Percentiles rank a stretch among this genome's conserved stretches.
Evolutionary conservation across 2,888 invertebrate species (phyloP).

Genomic region (Erebia aethiops): DNA sequence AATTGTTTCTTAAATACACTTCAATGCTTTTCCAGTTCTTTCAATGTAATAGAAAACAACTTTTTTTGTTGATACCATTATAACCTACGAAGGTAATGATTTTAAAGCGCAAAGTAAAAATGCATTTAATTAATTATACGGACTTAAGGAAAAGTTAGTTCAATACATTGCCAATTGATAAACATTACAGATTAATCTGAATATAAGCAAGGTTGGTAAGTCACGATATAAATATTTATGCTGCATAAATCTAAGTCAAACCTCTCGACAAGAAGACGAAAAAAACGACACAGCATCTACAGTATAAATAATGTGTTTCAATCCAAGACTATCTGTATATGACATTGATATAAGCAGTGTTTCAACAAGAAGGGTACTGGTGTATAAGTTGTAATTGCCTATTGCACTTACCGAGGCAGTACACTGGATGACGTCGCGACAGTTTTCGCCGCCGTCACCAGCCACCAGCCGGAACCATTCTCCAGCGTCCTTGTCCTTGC

Average conservation of each 20-base stretch:
- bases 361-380: constrained; percentile 43
- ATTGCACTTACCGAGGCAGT: constrained; percentile 91
- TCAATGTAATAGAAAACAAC: too few relatives aligned
- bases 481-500: constrained; percentile 97
- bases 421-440: constrained; percentile 97
- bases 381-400: constrained; percentile 48
- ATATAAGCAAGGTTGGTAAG: constrained; percentile 28
- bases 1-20: constrained; percentile 21
- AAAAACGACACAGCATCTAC: not conserved
- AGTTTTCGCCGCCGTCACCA: constrained; percentile 95
- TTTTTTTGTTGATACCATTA: too few relatives aligned
- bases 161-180: constrained; percentile 12
- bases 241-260: constrained; percentile 15
- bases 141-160: not conserved
- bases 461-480: constrained; percentile 96
- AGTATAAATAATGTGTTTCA: constrained; percentile 16
- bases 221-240: constrained; percentile 27
- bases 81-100: not conserved
- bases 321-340: constrained; percentile 14
- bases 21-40: not conserved
- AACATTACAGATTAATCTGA: constrained; percentile 21
- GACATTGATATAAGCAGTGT: constrained; percentile 30
- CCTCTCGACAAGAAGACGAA: constrained; percentile 12
- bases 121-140: not conserved
- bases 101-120: not conserved